Base-by-base conservation (phyloP, 2,888 invertebrate species). In the Scotopteryx bipunctaria region DNA sequence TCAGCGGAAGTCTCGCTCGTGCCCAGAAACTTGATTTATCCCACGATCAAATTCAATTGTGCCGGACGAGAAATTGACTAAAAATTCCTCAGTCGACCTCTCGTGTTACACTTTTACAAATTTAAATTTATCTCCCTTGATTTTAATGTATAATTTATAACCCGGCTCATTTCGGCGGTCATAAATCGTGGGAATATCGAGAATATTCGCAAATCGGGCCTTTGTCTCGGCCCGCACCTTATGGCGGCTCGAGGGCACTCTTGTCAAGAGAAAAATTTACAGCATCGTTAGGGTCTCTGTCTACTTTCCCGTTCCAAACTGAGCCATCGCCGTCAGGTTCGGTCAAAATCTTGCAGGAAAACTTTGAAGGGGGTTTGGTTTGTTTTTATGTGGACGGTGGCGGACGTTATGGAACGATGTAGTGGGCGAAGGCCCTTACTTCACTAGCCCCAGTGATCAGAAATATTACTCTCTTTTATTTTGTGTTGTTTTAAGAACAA, bases 31-130 rank as follows among this genome's bases (percentile, higher is more conserved):
- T 73, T 78, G 84, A 86, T 86, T 86, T 80, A 76, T 78, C 72
- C 71, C 73, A 69, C 76, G 83, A 82, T 82, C 82, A 85, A 86
- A 87, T 86, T 86, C 85, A 86, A 86, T 87, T 85, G 85, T 78
- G 80, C 75, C 83, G 75, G 80, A 77, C 73, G 81, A 78, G 81
- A 81, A 84, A 87, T 83, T 81, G 83, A 81, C 84, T 83, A 82
- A 86, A 86, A 87, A 86, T 83, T 86, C 82, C 67, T 72, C 68
- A 63, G 78, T 73, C 78, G 76, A 71, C 63, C 57, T 55, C 57
- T 64, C 66, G 67, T 67, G 67, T 67, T 67, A 55, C 67, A 54
- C 54, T 56, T 74, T 74, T 71, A 67, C 66, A 58, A 66, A 68
- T 71, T 71, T 67, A 61, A 67, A 76, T 73, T 71, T 59, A 56